These are phyloP conservation scores for Diorhabda elongata DNA, from an alignment of 1,140 invertebrate genomes.

Conservation along the genomic window DNA sequence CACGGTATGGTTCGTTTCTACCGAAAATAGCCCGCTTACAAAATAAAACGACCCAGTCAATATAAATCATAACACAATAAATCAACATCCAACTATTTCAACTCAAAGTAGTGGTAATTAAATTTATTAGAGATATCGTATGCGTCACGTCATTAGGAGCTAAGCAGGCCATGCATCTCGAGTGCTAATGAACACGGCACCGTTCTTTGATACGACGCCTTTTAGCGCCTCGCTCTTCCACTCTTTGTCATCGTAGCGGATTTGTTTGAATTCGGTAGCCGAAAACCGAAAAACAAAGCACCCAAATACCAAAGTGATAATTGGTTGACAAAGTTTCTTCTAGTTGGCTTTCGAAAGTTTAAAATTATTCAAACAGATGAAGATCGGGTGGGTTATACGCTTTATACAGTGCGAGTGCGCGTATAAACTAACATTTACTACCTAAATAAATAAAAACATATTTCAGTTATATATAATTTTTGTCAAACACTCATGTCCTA, in stretches of 20 bases:
- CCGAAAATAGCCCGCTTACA: constrained; percentile 25
- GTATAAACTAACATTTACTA: no score
- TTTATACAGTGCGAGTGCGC: background rate
- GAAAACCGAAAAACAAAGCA: background rate
- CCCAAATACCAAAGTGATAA: constrained; percentile 3
- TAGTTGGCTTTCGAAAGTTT: constrained; percentile 4
- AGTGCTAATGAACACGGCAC: constrained; percentile 31
- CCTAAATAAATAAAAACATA: no score
- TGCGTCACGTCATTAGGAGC: constrained; percentile 31
- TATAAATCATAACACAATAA: constrained; percentile 35
- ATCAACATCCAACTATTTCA: constrained; percentile 26
- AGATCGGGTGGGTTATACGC: background rate
- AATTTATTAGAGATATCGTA: constrained; percentile 33
- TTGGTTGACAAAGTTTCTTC: background rate
- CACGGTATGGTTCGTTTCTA: background rate
- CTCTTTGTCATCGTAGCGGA: background rate
- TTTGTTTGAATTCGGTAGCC: background rate
- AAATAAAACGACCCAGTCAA: constrained; percentile 17
- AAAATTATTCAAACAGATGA: background rate
- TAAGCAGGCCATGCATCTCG: constrained; percentile 31
- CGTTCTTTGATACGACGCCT: constrained; percentile 17
- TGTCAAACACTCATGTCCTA: no score
- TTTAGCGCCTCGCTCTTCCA: constrained; percentile 6
- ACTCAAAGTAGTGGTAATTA: constrained; percentile 32
- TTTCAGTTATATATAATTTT: no score